Evolutionary conservation across 2,113 vertebrate species (phyloP).

Genomic region (Hucho hucho): DNA sequence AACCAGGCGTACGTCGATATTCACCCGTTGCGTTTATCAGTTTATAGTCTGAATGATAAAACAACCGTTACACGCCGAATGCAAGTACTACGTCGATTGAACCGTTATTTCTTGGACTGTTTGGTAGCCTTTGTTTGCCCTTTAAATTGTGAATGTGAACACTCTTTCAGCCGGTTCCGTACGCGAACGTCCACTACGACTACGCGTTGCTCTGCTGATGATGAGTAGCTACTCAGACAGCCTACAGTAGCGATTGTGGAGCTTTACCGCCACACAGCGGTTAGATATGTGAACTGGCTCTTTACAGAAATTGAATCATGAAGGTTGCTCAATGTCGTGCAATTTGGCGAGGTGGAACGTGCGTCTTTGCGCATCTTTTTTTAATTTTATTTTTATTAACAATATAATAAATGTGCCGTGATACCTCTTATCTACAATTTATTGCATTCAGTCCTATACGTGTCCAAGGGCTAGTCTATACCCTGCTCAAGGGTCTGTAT

Average conservation of each 20-base stretch:
- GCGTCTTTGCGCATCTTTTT: neutral
- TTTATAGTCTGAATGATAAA: neutral
- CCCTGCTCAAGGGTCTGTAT: too few relatives aligned
- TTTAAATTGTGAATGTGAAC: slow-evolving; percentile 42
- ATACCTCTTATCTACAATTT: too few relatives aligned
- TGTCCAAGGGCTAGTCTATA: too few relatives aligned
- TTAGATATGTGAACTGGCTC: neutral
- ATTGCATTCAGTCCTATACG: too few relatives aligned
- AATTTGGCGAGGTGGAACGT: neutral
- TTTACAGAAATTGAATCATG: neutral
- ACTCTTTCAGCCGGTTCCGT: slow-evolving; percentile 44
- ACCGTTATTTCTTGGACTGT: neutral
- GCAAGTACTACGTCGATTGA: slow-evolving; percentile 6
- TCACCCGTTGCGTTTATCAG: neutral
- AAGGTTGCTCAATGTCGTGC: slow-evolving; percentile 12
- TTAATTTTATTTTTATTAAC: too few relatives aligned
- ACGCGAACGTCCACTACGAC: slow-evolving; percentile 24
- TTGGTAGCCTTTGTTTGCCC: slow-evolving; percentile 43
- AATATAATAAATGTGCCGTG: too few relatives aligned
- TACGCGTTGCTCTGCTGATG: slow-evolving; percentile 2
- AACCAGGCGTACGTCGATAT: neutral
- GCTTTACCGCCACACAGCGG: slow-evolving; percentile 31
- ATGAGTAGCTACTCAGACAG: neutral
- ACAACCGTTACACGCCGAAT: slow-evolving; percentile 20
- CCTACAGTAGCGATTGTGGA: neutral